phyloP scores from a whole-genome alignment of 2,888 invertebrate species.

The Scrobipalpa atriplicella region DNA sequence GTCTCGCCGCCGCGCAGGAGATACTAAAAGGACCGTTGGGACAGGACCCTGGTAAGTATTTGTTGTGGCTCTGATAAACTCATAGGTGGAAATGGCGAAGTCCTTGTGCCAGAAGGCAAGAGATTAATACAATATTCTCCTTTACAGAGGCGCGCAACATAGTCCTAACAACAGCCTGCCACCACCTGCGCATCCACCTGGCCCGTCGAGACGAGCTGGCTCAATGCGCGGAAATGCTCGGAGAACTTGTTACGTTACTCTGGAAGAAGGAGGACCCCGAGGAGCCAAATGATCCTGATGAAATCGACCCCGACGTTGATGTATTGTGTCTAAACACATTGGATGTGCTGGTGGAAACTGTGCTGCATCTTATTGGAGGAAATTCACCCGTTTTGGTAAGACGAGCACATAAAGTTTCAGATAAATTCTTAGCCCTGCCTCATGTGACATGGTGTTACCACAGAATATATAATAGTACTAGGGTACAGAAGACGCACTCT shows the following conservation, averaged over 20 bases:
- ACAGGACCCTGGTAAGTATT: slow-evolving; percentile 64
- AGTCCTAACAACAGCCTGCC: slow-evolving; percentile 91
- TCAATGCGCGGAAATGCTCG: slow-evolving; percentile 93
- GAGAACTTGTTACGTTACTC: slow-evolving; percentile 88
- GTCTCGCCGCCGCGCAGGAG: slow-evolving; percentile 92
- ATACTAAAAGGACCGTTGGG: slow-evolving; percentile 77
- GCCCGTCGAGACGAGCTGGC: slow-evolving; percentile 91
- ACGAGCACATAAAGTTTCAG: slow-evolving; percentile 20
- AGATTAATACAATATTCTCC: neutral
- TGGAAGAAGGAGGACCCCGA: slow-evolving; percentile 80
- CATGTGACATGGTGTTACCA: too few species aligned
- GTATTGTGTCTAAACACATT: slow-evolving; percentile 90
- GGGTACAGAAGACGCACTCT: too few species aligned
- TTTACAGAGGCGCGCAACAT: slow-evolving; percentile 91
- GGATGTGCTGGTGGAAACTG: slow-evolving; percentile 93
- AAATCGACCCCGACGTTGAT: slow-evolving; percentile 88
- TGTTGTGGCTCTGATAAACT: too few species aligned
- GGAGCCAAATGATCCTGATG: slow-evolving; percentile 66
- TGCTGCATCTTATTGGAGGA: slow-evolving; percentile 90
- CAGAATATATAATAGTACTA: too few species aligned
- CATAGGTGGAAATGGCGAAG: too few species aligned
- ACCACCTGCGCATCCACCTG: slow-evolving; percentile 92
- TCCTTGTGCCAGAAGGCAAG: neutral
- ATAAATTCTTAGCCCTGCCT: too few species aligned
- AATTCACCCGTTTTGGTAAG: slow-evolving; percentile 86